Evolutionary conservation across 2,797 vertebrate genomes (phyloP).

Genomic region (Ibycter americanus): DNA sequence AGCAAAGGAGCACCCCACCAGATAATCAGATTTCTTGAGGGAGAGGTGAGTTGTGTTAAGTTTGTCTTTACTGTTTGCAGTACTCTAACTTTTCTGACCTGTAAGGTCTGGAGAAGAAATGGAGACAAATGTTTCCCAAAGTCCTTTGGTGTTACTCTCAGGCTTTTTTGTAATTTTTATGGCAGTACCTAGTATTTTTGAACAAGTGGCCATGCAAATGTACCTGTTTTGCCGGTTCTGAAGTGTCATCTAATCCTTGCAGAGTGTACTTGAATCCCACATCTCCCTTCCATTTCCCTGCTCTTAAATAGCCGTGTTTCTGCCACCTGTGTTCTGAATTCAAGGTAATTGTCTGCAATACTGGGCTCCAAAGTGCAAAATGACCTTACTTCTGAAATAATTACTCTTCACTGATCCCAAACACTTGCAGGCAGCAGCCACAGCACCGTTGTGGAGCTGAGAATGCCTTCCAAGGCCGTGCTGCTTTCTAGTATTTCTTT

Average conservation of each 20-base stretch:
- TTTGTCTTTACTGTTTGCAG: neutral
- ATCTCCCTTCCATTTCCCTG: neutral
- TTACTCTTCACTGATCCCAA: neutral
- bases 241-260: neutral
- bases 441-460: rapidly evolving
- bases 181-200: neutral
- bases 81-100: neutral
- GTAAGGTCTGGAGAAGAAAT: neutral
- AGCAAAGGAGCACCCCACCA: neutral
- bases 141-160: neutral
- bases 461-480: rapidly evolving
- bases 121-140: neutral
- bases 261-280: neutral
- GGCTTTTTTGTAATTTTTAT: neutral
- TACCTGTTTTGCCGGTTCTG: neutral
- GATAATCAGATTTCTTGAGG: neutral
- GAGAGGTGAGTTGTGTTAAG: neutral
- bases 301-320: neutral
- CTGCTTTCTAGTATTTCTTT: neutral
- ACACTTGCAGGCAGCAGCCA: neutral
- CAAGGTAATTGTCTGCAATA: neutral
- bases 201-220: neutral
- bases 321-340: neutral
- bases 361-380: neutral
- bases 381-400: neutral